phyloP scores from a whole-genome alignment of 2,113 vertebrate species.

The Thinocorus orbignyianus region DNA sequence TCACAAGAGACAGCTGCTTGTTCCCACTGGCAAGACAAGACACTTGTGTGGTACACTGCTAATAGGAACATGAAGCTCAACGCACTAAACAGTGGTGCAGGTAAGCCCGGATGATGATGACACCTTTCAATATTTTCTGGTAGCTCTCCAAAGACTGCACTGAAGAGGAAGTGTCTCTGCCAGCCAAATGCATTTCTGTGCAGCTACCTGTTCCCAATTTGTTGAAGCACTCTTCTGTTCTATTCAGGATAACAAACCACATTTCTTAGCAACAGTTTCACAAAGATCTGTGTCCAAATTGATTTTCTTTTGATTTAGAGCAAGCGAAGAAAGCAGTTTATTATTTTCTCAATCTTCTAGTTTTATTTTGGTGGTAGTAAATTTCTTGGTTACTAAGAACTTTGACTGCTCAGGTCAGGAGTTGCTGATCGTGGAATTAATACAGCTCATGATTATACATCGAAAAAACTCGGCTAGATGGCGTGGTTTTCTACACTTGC shows the following conservation, averaged over 20 bases:
- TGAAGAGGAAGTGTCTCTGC: not conserved
- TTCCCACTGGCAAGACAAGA: not conserved
- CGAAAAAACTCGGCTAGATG: not conserved
- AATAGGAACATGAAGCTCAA: not conserved
- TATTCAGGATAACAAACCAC: not conserved
- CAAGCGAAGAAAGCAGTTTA: not conserved
- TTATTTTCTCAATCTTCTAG: not conserved
- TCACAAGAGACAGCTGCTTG: not conserved
- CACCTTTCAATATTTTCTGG: not conserved
- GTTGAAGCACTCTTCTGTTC: not conserved
- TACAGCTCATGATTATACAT: not conserved
- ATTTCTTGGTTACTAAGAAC: not conserved
- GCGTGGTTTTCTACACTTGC: not conserved
- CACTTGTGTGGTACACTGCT: too few species aligned
- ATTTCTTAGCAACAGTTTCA: conserved; percentile 20
- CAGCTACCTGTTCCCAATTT: not conserved
- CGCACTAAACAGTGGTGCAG: not conserved
- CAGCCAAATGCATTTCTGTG: not conserved
- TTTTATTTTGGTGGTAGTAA: not conserved
- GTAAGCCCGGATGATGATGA: not conserved
- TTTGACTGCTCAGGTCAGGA: not conserved
- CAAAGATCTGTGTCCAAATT: not conserved
- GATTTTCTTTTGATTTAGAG: not conserved
- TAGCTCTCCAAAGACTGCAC: not conserved
- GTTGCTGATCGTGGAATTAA: not conserved